Base-by-base conservation (phyloP, 2,888 invertebrate species). In the Morpho deidamia region DNA sequence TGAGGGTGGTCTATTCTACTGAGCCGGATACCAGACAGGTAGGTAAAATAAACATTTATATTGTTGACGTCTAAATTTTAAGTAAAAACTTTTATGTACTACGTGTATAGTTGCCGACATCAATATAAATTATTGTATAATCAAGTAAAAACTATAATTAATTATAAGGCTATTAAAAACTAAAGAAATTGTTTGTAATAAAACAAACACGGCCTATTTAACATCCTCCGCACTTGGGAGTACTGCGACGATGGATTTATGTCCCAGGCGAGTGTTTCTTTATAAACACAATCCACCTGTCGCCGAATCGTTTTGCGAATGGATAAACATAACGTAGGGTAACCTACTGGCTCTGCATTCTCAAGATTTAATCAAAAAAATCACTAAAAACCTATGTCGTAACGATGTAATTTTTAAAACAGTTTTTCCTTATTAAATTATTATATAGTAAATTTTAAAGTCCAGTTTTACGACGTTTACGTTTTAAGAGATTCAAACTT, bases 171-270 rank as follows among this genome's bases (percentile, higher is more conserved):
- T 55, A 61, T 58, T 49, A 61, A 46, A 63, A 57, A 60, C 58
- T 61, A 62, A 65, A 67, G 65, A 63, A 68, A 66, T 64, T 69
- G 67, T 65, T 64, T 63, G 66, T 67, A 68, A 67, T 65, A 76
- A 81, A 76, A 81, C 72, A 83, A 82, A 83, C 79, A 78, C 60
- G 63, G 63, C 65, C 67, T 68, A 70, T 73, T 77, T 76, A 74
- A 71, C 67, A 70, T 68, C 66, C 61, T 62, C 62, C 58, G 56
- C 65, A 61, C 67, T 57, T 65, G 49, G 59, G 4, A 75, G 74
- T 69, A 64, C 62, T 49, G 62, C 59, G 79, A 69, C 64, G 78
- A 83, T 58, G 66, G 78, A 81, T 81, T 80, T 83, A 82, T 76
- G 64, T 63, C 53, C 61, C 56, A 45, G 40, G 63, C 65, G 63